These are phyloP conservation scores for Aphis craccivora DNA, from an alignment of 1,140 invertebrate genomes.

Conservation along the genomic window DNA sequence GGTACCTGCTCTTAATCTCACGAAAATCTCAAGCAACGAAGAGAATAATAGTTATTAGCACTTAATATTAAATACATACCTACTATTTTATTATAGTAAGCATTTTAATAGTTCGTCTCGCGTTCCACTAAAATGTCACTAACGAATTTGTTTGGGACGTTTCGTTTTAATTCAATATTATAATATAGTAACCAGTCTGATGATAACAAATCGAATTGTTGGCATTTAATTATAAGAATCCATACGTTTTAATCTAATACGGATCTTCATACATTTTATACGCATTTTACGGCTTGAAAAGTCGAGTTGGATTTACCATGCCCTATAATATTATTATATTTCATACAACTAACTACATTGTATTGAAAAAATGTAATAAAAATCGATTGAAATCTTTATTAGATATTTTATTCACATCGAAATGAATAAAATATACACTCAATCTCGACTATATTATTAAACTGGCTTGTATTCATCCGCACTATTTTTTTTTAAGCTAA, in stretches of 20 bases:
- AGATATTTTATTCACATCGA: not conserved
- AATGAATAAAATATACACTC: conserved; percentile 14
- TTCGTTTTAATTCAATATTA: not conserved
- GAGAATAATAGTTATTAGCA: not conserved
- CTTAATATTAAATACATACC: not conserved
- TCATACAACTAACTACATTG: not conserved
- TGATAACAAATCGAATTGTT: not conserved
- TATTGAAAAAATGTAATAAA: not conserved
- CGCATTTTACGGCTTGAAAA: not conserved
- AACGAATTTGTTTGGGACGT: not conserved
- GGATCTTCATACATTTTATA: not conserved
- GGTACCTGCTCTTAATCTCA: not conserved
- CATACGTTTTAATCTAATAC: not conserved
- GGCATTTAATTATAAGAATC: not conserved
- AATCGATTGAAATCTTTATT: not conserved
- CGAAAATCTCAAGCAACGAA: not conserved
- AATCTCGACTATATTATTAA: not conserved
- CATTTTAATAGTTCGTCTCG: not conserved
- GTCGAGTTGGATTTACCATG: not conserved
- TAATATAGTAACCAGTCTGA: not conserved
- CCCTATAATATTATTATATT: not conserved
- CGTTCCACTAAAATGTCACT: not conserved
- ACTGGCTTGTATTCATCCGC: not conserved
- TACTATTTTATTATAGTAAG: not conserved
- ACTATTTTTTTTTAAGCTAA: not conserved